These are phyloP conservation scores for Triplophysa siluroides DNA, from an alignment of 2,113 vertebrate genomes.

Conservation along the genomic window DNA sequence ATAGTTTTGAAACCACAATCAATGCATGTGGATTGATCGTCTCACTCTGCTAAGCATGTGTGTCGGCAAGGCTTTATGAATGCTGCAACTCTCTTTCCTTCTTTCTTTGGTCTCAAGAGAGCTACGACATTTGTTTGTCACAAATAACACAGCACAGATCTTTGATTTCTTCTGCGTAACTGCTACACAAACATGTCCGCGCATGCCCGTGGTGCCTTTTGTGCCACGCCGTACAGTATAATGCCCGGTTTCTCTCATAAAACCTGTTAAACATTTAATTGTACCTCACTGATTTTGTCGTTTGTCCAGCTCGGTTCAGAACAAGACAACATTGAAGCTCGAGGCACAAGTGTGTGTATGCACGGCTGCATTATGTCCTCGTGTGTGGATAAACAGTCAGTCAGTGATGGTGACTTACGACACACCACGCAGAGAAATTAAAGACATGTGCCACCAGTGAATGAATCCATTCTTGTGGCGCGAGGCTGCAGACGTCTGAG, in stretches of 20 bases:
- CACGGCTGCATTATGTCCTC: not conserved
- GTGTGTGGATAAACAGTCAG: constrained; percentile 35
- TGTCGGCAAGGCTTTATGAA: not conserved
- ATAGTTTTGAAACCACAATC: constrained; percentile 39
- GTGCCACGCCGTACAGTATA: not conserved
- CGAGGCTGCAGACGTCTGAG: constrained; percentile 63
- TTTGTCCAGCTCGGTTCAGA: not conserved
- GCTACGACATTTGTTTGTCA: constrained; percentile 34
- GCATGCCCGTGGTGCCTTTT: not conserved
- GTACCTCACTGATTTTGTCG: not conserved
- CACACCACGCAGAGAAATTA: constrained; percentile 46
- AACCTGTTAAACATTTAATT: not conserved
- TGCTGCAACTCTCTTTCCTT: not conserved
- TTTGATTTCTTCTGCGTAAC: constrained; percentile 16
- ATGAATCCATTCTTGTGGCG: constrained; percentile 63
- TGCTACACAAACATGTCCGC: not conserved
- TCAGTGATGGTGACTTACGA: constrained; percentile 41
- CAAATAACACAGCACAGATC: constrained; percentile 2
- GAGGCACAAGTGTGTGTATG: constrained; percentile 7
- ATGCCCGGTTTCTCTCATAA: not conserved
- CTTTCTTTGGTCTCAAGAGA: constrained; percentile 14
- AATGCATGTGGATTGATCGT: not conserved
- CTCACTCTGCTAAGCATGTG: not conserved
- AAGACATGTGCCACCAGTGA: constrained; percentile 57
- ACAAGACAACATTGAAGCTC: not conserved